Conservation (phyloP, 2,797 vertebrate species). For the Mycteria americana region DNA sequence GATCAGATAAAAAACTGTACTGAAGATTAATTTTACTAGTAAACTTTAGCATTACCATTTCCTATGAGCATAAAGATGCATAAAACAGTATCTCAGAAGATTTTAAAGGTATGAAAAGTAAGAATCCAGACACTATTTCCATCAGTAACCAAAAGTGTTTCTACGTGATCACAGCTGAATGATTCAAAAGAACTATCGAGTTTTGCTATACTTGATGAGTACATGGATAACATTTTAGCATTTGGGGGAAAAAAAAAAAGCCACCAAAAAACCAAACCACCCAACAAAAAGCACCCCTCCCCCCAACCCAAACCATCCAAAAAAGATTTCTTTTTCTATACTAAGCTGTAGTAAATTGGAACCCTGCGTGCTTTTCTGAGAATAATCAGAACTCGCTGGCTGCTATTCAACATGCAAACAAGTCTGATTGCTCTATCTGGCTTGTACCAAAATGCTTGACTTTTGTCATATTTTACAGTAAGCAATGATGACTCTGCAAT, state of each 20-base stretch:
- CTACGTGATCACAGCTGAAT: neutral
- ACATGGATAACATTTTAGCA: neutral
- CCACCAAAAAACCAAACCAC: neutral
- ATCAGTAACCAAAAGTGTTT: neutral
- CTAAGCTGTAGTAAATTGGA: neutral
- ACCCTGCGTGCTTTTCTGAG: neutral
- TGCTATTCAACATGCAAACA: neutral
- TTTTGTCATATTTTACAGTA: neutral
- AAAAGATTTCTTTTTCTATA: neutral
- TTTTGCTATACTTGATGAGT: neutral
- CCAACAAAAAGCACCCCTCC: neutral
- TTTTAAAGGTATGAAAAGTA: neutral
- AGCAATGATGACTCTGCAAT: neutral
- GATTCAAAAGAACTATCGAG: neutral
- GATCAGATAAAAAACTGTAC: slow-evolving; percentile 43
- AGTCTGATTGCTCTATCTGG: neutral
- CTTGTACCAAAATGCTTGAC: neutral
- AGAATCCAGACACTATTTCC: neutral
- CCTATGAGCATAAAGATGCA: neutral
- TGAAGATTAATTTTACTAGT: neutral
- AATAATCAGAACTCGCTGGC: neutral
- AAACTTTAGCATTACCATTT: neutral
- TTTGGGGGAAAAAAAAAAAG: neutral
- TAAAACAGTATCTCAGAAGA: neutral
- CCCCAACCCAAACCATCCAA: neutral